A percentile compares a stretch with the other conserved stretches of the same genome.
These are phyloP conservation scores for Spinus olivaceus DNA, from an alignment of 2,797 vertebrate genomes.

Conservation along the genomic window DNA sequence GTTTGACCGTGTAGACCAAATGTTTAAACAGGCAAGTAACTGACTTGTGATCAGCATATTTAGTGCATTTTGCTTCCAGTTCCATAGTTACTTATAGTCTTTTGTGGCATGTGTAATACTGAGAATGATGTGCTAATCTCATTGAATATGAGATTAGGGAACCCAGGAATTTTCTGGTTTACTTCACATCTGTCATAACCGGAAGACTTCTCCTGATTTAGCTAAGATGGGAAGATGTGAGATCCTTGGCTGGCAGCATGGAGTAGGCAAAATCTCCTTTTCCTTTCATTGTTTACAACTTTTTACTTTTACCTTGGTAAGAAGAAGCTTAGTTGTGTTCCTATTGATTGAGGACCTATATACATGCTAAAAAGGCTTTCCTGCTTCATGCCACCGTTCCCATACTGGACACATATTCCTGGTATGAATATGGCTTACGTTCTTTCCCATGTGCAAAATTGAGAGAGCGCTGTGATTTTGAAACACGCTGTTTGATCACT, in stretches of 20 bases:
- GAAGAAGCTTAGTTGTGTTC: not conserved
- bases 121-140: not conserved
- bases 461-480: not conserved
- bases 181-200: not conserved
- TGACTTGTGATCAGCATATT: not conserved
- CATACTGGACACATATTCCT: not conserved
- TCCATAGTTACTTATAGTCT: not conserved
- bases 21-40: conserved; percentile 86
- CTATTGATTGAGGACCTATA: not conserved
- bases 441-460: not conserved
- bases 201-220: not conserved
- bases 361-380: not conserved
- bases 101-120: not conserved
- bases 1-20: conserved; percentile 87
- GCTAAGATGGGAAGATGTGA: not conserved
- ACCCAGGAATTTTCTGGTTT: not conserved
- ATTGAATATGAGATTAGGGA: not conserved
- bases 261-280: not conserved
- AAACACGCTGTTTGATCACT: not conserved
- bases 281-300: not conserved
- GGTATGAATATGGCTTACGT: not conserved
- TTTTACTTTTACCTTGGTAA: not conserved
- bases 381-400: not conserved
- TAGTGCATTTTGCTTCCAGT: not conserved
- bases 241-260: not conserved